These are phyloP conservation scores for Phymatocera aterrima DNA, from an alignment of 2,888 invertebrate genomes.

Conservation along the genomic window DNA sequence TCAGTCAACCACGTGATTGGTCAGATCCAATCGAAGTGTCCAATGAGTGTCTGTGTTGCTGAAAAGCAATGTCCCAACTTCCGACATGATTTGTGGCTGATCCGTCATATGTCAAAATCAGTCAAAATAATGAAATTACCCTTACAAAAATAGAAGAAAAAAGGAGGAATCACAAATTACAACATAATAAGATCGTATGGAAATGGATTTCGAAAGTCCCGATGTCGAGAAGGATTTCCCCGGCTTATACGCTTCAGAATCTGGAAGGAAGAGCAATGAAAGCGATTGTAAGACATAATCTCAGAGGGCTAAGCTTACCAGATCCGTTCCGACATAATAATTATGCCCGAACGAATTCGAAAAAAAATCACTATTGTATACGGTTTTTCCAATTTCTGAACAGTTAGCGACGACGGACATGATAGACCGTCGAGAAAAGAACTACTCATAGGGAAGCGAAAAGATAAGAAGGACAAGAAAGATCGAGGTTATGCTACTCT, in stretches of 20 bases:
- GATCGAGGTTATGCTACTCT: slow-evolving; percentile 94
- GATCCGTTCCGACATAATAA: slow-evolving; percentile 7
- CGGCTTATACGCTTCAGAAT: slow-evolving; percentile 89
- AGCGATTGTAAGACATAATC: slow-evolving; percentile 84
- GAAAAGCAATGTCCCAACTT: too few species aligned
- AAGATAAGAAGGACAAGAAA: slow-evolving; percentile 91
- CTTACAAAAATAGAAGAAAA: not conserved
- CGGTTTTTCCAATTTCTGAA: slow-evolving; percentile 54
- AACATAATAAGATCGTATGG: slow-evolving; percentile 37
- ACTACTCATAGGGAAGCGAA: slow-evolving; percentile 84
- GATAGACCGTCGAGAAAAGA: slow-evolving; percentile 89
- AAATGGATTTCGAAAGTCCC: slow-evolving; percentile 91
- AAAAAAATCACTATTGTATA: not conserved
- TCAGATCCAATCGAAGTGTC: too few species aligned
- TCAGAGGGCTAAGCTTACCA: slow-evolving; percentile 48
- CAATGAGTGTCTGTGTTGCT: not conserved
- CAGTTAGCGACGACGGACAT: slow-evolving; percentile 90
- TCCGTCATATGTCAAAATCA: too few species aligned
- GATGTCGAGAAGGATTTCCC: slow-evolving; percentile 95
- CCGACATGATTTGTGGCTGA: too few species aligned
- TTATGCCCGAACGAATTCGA: not conserved
- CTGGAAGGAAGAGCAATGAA: slow-evolving; percentile 86
- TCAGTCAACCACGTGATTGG: too few species aligned
- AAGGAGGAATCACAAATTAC: too few species aligned
- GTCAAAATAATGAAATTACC: slow-evolving; percentile 18